Conservation (phyloP, 1,140 invertebrate genomes). For the Drosophila elegans region DNA sequence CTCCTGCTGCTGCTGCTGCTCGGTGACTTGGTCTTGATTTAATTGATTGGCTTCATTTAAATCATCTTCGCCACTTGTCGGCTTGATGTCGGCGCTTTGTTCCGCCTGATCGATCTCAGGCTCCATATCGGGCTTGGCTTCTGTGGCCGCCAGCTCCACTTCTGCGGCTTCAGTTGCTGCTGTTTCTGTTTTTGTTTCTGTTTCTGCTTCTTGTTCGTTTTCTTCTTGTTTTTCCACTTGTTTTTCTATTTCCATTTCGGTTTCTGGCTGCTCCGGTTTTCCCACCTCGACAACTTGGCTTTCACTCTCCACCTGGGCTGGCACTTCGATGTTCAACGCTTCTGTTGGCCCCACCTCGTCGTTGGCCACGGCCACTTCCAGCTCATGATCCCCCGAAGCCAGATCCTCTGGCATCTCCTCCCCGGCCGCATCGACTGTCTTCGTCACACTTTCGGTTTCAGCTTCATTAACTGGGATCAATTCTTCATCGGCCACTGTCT, state of each 20-base stretch:
- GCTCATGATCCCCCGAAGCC: slow-evolving; percentile 67
- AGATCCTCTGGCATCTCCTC: slow-evolving; percentile 23
- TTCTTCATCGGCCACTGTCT: slow-evolving; percentile 58
- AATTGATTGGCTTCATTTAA: slow-evolving; percentile 83
- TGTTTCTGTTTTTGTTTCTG: slow-evolving; percentile 34
- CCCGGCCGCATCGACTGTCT: slow-evolving; percentile 31
- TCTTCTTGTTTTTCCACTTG: slow-evolving; percentile 35
- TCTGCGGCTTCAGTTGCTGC: slow-evolving; percentile 28
- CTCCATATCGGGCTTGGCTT: slow-evolving; percentile 21
- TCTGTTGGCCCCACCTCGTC: slow-evolving; percentile 23
- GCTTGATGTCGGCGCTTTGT: slow-evolving; percentile 74
- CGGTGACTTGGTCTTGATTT: slow-evolving; percentile 61
- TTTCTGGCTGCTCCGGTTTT: slow-evolving; percentile 41
- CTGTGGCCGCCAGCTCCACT: slow-evolving; percentile 17
- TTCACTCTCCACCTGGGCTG: slow-evolving; percentile 30
- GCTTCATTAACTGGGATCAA: slow-evolving; percentile 68
- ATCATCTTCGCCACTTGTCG: slow-evolving; percentile 80
- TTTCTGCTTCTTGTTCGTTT: slow-evolving; percentile 4
- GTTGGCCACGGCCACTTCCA: slow-evolving; percentile 24
- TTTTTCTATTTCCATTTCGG: slow-evolving; percentile 30
- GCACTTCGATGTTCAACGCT: slow-evolving; percentile 27
- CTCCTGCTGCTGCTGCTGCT: slow-evolving; percentile 11
- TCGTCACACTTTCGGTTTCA: slow-evolving; percentile 76
- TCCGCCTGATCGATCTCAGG: slow-evolving; percentile 60
- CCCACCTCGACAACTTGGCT: slow-evolving; percentile 27